Evolutionary conservation across 1,140 invertebrate genomes (phyloP).

Genomic region (Chironomus tepperi): DNA sequence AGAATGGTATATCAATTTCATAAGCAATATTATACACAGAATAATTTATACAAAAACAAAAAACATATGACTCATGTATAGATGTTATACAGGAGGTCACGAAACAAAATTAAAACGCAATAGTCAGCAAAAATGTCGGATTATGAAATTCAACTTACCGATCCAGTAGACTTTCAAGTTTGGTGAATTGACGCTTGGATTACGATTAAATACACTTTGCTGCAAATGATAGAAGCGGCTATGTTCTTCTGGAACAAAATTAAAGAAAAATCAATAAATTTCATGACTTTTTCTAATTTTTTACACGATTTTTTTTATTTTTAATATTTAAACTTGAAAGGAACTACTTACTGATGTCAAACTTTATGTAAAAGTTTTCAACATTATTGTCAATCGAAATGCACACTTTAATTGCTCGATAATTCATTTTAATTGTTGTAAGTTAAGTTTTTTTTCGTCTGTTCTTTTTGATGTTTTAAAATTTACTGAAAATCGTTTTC

Average conservation of each 20-base stretch:
- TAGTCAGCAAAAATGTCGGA: not conserved
- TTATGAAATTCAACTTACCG: conserved; percentile 10
- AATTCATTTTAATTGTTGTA: not conserved
- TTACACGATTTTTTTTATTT: not conserved
- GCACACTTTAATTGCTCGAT: not conserved
- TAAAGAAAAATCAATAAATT: not conserved
- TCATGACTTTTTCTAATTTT: not conserved
- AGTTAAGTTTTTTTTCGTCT: not conserved
- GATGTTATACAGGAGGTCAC: not conserved
- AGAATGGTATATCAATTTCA: not conserved
- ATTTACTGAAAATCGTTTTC: not conserved
- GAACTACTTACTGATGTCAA: not conserved
- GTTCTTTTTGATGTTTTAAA: not conserved
- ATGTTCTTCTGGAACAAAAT: not conserved
- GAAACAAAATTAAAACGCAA: not conserved
- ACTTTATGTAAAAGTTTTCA: conserved; percentile 7
- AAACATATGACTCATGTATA: not conserved
- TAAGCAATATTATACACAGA: not conserved
- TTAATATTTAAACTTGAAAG: no score
- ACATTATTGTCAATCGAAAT: not conserved
- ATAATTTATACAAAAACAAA: not conserved
- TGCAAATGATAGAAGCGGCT: not conserved
- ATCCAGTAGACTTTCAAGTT: conserved; percentile 10
- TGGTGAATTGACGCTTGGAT: not conserved
- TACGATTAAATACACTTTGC: not conserved